Base-by-base conservation (phyloP, 1,140 invertebrate species). In the Batillaria attramentaria region DNA sequence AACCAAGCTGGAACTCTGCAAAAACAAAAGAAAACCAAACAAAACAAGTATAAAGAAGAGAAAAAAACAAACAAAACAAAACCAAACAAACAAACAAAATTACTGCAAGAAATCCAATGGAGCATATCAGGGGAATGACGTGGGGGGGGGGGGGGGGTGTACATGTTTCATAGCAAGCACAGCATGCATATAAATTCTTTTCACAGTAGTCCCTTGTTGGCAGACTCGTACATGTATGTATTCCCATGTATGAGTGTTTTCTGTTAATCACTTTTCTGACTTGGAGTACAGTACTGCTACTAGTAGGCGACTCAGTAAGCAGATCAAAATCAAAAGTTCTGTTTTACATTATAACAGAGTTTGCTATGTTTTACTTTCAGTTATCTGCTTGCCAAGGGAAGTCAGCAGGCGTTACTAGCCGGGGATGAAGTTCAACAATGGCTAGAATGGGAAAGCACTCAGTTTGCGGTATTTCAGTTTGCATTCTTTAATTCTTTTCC, bases 401-500 rank as follows among this genome's bases (percentile, higher is more conserved):
- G 54, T 4, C 54, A 75, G 54, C 57, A 62, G 57, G n/a, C n/a
- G n/a, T n/a, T n/a, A n/a, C 10, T 57, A 6, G 50, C 62, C 39
- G n/a, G 35, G 6, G 73, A 75, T 31, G 73, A 75, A 37, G 92
- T 93, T 75, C 92, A 94, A 88, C 73, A 75, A 37, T 95, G 95
- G 93, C 89, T 95, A 70, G 95, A 96, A 90, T 96, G 95, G 95
- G 95, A 96, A 80, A 91, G 93, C 60, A 93, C 93, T 18, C 91
- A 93, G 60, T 92, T 96, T 54, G 92, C 94, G 79, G 94, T 95
- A 66, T n/a, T n/a, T n/a, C n/a, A n/a, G n/a, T n/a, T n/a, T n/a
- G n/a, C n/a, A n/a, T n/a, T n/a, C n/a, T n/a, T n/a, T n/a, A n/a
- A n/a, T n/a, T n/a, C n/a, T n/a, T n/a, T n/a, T n/a, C n/a, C n/a